A percentile compares a stretch with the other conserved stretches of the same genome.
phyloP scores from a whole-genome alignment of 2,797 vertebrate genomes.

The Zenarchopterus dispar region DNA sequence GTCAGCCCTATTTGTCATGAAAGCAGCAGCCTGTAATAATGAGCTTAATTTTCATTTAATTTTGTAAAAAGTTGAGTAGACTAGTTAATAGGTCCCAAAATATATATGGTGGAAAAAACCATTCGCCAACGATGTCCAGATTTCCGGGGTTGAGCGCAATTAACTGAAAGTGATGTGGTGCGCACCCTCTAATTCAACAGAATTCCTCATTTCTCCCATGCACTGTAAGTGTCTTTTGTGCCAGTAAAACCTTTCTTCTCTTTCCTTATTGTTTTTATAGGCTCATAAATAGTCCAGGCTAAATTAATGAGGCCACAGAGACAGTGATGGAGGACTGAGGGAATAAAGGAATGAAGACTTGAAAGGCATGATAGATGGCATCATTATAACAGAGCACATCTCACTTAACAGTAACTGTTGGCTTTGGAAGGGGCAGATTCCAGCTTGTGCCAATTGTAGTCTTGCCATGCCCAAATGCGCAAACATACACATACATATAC shows the following conservation, averaged over 20 bases:
- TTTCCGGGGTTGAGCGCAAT: constrained; percentile 65
- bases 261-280: constrained; percentile 76
- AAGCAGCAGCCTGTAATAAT: no score
- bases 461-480: constrained; percentile 35
- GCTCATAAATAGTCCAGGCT: constrained; percentile 75
- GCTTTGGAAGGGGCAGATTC: constrained; percentile 74
- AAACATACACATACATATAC: constrained; percentile 30
- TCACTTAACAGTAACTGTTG: constrained; percentile 76
- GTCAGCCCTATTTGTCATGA: no score
- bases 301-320: constrained; percentile 79
- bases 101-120: constrained; percentile 45
- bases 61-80: constrained; percentile 21
- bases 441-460: constrained; percentile 51
- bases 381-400: constrained; percentile 78
- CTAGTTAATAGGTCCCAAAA: constrained; percentile 32
- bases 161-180: constrained; percentile 65
- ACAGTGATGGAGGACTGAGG: constrained; percentile 71
- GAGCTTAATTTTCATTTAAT: constrained; percentile 23
- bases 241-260: constrained; percentile 64
- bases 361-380: constrained; percentile 81
- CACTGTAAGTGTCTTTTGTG: constrained; percentile 51
- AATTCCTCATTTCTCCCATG: constrained; percentile 63
- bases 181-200: constrained; percentile 53
- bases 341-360: constrained; percentile 72
- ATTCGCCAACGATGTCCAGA: constrained; percentile 63